These are phyloP conservation scores for Andinoacara biseriatus DNA, from an alignment of 2,113 vertebrate species.

Conservation along the genomic window DNA sequence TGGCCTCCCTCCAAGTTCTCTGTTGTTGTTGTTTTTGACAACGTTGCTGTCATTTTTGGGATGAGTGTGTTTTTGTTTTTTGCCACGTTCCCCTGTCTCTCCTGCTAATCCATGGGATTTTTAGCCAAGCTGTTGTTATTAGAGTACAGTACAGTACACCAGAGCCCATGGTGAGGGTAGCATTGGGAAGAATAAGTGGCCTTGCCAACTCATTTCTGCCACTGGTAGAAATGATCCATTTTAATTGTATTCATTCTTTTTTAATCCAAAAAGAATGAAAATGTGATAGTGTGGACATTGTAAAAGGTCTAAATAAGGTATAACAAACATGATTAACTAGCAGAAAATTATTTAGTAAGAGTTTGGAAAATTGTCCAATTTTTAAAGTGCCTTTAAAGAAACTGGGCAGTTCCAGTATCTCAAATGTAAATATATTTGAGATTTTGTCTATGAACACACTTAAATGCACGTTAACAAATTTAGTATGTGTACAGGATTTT, in stretches of 20 bases:
- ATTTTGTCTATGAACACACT: too few relatives aligned
- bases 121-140: conserved; percentile 63
- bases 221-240: not conserved
- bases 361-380: too few relatives aligned
- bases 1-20: conserved; percentile 27
- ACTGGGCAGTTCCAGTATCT: too few relatives aligned
- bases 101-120: conserved; percentile 62
- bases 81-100: conserved; percentile 29
- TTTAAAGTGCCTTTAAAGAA: too few relatives aligned
- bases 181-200: conserved; percentile 2
- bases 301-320: not conserved
- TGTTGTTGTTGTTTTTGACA: conserved; percentile 58
- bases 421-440: too few relatives aligned
- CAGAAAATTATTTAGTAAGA: not conserved
- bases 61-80: conserved; percentile 51
- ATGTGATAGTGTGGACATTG: not conserved
- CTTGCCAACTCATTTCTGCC: not conserved
- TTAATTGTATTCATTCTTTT: not conserved
- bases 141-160: conserved; percentile 39
- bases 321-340: not conserved
- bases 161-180: not conserved
- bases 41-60: conserved; percentile 42
- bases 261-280: not conserved
- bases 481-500: not conserved
- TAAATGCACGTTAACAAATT: not conserved